Evolutionary conservation across 2,888 invertebrate species (phyloP), one percentile per base, ranked within the genome.

Genomic region (Thyatira batis): DNA sequence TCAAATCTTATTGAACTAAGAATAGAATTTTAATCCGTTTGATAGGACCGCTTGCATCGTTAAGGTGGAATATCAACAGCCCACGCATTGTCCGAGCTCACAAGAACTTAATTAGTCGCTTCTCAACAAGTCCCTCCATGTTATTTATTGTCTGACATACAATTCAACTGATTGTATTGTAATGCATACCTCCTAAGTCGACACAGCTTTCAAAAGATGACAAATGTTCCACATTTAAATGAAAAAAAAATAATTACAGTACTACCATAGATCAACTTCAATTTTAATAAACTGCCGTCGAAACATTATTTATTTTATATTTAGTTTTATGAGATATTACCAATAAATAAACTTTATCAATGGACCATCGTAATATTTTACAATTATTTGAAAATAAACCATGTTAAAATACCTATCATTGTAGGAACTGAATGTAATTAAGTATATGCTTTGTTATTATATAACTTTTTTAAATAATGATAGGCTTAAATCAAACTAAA

Each of bases 21-120:
- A 60, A 75, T 71, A 55, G 49, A 59, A 53, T 67, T 71, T 80
- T n/a, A 39, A 5, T 39, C n/a, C 13, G 58, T 58, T 51, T 64
- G 52, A 55, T 56, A 51, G 50, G 52, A 56, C 59, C 53, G 63
- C 63, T 65, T 72, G 73, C 76, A 78, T 84, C 80, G 79, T 80
- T 81, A 74, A 71, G 72, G 71, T 69, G 73, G 72, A 65, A 63
- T 73, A 73, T 75, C 71, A 59, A 49, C 63, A 82, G 78, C 89
- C 89, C 79, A 89, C 89, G 82, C 82, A 58, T 63, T 64, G 76
- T 77, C 68, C 75, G 71, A 75, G 76, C 80, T 68, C 83, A 85
- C 84, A 87, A 88, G 89, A 87, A 88, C 90, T 90, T 90, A 89
- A 90, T 90, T 90, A 90, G 89, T 82, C 70, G 77, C 78, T 76